Evolutionary conservation across 1,140 invertebrate species (phyloP), one percentile per base, ranked within the genome.

Genomic region (Gyrodactylus bullatarudis): DNA sequence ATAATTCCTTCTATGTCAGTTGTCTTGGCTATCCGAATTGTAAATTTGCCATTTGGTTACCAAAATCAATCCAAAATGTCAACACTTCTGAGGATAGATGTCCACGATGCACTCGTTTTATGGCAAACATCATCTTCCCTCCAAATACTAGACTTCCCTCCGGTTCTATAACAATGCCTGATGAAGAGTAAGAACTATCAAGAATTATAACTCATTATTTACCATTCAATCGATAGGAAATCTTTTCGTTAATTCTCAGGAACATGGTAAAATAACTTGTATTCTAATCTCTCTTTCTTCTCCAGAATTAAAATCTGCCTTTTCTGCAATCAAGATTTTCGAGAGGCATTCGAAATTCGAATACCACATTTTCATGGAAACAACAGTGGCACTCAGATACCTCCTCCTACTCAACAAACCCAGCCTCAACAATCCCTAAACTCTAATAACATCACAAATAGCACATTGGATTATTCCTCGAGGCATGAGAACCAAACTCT

Each of bases 1-100:
- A 54, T 54, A n/a, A 54, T n/a, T 8, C 86, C 23, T 87, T 85
- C 77, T 91, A 84, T 77, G 83, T 92, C 16, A 82, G 84, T 20
- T 94, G 90, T 80, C 81, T 84, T 73, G 85, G 84, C 0, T 92
- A 83, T 80, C 90, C 90, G 0, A 79, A 82, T 0, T 94, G 90
- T 78, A 87, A 84, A 77, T 86, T 86, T 78, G 84, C 84, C 0
- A 82, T 91, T 27, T 92, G 89, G 89, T 81, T 92, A 54, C 85
- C 86, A 0, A 78, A 85, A 2, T 83, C 81, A n/a, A 16, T 8
- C n/a, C 34, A n/a, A 54, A 54, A 54, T 54, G 34, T n/a, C 34
- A 54, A 54, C 8, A 8, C 34, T n/a, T 54, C 34, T 16, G 34
- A 8, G n/a, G 34, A 54, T 54, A 54, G n/a, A 54, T 54, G 34